Evolutionary conservation across 2,797 vertebrate genomes (phyloP).

Genomic region (Hozukius guyotensis): DNA sequence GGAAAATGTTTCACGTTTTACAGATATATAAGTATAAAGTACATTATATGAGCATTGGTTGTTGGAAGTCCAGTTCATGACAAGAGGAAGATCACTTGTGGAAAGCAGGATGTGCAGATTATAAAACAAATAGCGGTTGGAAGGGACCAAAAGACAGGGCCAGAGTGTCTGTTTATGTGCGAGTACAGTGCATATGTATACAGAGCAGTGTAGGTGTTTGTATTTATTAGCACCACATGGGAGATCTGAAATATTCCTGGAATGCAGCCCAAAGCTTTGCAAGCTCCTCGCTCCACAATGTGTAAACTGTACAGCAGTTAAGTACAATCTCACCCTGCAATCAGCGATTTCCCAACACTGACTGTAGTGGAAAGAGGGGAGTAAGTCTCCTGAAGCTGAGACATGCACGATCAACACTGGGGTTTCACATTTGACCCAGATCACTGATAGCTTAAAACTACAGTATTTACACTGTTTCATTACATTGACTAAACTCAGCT

Average conservation of each 20-base stretch:
- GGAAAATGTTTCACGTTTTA: conserved; percentile 19
- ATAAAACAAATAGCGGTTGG: background rate
- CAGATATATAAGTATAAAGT: background rate
- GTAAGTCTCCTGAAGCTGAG: conserved; percentile 31
- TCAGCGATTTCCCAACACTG: conserved; percentile 53
- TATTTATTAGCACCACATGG: conserved; percentile 67
- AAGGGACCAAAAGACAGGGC: background rate
- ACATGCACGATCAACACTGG: conserved; percentile 41
- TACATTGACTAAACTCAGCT: background rate
- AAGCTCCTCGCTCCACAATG: conserved; percentile 51
- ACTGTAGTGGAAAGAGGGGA: conserved; percentile 27
- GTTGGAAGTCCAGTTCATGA: background rate
- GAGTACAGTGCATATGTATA: conserved; percentile 40
- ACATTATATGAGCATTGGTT: background rate
- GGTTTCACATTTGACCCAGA: conserved; percentile 51
- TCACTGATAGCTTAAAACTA: conserved; percentile 24
- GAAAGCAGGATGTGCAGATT: conserved; percentile 3
- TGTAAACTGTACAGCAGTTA: conserved; percentile 57
- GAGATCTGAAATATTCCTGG: conserved; percentile 73
- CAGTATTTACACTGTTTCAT: conserved; percentile 20
- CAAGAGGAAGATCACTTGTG: background rate
- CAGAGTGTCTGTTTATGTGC: conserved; percentile 41
- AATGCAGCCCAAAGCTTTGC: conserved; percentile 68
- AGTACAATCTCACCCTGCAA: conserved; percentile 50
- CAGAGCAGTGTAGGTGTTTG: conserved; percentile 58